These are phyloP conservation scores for Dicycla oo DNA, from an alignment of 2,888 invertebrate species.

Conservation along the genomic window DNA sequence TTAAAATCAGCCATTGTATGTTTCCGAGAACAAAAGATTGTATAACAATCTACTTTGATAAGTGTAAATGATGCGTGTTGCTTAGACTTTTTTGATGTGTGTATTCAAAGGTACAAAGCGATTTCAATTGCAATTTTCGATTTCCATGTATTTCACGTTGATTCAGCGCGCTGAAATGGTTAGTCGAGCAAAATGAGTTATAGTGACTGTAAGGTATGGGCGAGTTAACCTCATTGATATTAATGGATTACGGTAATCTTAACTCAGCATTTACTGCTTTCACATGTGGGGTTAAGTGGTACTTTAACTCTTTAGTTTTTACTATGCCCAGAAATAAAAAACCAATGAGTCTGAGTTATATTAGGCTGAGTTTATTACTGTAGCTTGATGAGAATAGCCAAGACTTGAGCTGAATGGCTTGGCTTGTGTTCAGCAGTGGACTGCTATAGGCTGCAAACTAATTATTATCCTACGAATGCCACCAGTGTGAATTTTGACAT, in stretches of 20 bases:
- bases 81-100: no score
- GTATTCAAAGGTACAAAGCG: not conserved
- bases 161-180: constrained; percentile 45
- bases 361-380: constrained; percentile 2
- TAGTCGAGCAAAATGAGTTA: constrained; percentile 49
- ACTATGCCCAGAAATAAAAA: constrained; percentile 43
- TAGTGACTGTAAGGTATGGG: constrained; percentile 40
- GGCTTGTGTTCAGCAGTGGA: no score
- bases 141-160: constrained; percentile 37
- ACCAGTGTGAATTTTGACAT: not conserved
- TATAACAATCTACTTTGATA: no score
- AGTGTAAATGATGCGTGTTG: no score
- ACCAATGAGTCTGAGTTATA: constrained; percentile 17
- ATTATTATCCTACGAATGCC: not conserved
- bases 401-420: not conserved
- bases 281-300: constrained; percentile 48
- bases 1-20: no score
- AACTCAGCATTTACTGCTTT: constrained; percentile 50
- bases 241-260: constrained; percentile 56
- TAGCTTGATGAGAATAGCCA: not conserved
- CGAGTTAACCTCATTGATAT: constrained; percentile 51
- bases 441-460: not conserved
- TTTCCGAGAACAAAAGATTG: no score
- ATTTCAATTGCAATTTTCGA: constrained; percentile 43
- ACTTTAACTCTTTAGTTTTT: constrained; percentile 28